phyloP scores from a whole-genome alignment of 2,888 invertebrate species.

The Capitulum mitella region DNA sequence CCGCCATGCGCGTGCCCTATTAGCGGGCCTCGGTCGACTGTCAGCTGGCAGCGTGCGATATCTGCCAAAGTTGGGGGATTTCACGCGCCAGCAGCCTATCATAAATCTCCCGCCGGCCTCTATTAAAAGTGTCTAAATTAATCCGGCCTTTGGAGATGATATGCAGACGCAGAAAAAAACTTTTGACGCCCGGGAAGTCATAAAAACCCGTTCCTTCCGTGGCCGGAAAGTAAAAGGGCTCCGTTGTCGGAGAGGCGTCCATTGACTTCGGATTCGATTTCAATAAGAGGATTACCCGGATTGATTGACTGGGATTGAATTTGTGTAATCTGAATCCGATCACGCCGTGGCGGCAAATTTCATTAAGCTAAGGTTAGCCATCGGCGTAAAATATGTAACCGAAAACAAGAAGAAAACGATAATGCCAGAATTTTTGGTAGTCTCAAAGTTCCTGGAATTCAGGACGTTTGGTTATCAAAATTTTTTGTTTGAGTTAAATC shows the following conservation, averaged over 20 bases:
- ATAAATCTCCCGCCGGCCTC: background rate
- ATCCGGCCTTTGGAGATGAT: background rate
- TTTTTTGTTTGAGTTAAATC: too few relatives aligned
- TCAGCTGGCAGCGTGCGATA: background rate
- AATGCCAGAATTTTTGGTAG: too few relatives aligned
- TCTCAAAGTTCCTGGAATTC: too few relatives aligned
- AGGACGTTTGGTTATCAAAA: too few relatives aligned
- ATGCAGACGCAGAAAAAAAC: background rate
- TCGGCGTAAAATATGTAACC: too few relatives aligned
- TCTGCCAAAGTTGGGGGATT: background rate
- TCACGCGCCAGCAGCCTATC: background rate
- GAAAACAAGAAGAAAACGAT: too few relatives aligned
- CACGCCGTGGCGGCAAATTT: too few relatives aligned
- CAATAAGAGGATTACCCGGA: background rate
- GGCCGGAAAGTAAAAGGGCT: too few relatives aligned
- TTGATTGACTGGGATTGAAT: background rate
- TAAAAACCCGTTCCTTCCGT: background rate
- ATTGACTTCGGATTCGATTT: background rate
- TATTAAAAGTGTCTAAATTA: slow-evolving; percentile 4
- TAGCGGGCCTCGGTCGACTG: background rate
- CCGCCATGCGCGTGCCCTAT: background rate
- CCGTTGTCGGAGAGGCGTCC: too few relatives aligned
- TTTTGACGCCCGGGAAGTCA: background rate
- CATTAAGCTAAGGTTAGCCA: too few relatives aligned
- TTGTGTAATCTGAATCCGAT: too few relatives aligned